Evolutionary conservation across 2,113 vertebrate genomes (phyloP).

Genomic region (Seriola quinqueradiata): DNA sequence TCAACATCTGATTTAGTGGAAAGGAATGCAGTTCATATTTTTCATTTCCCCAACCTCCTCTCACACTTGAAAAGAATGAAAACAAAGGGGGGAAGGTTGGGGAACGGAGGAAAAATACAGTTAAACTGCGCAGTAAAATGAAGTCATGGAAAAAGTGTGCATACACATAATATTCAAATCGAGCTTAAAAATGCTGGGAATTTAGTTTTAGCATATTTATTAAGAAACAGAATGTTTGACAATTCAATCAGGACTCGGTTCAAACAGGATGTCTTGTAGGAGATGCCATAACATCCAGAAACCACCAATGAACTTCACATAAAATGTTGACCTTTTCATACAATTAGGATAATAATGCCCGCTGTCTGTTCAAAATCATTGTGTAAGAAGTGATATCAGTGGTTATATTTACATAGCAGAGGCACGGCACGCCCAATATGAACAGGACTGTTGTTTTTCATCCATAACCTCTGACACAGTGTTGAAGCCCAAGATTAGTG

Average conservation of each 20-base stretch:
- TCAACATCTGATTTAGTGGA: constrained; percentile 58
- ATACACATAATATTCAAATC: not conserved
- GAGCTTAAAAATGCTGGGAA: not conserved
- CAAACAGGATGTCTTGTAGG: not conserved
- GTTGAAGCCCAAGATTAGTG: not conserved
- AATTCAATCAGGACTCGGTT: not conserved
- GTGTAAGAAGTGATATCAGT: not conserved
- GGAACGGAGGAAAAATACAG: not conserved
- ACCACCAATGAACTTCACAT: not conserved
- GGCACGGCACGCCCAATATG: not conserved
- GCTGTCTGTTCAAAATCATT: not conserved
- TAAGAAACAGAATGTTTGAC: not conserved
- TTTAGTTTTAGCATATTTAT: not conserved
- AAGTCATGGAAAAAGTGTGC: not conserved
- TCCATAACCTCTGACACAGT: not conserved
- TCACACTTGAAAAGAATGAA: constrained; percentile 48
- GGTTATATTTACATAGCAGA: not conserved
- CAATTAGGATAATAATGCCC: not conserved
- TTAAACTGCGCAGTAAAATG: constrained; percentile 3
- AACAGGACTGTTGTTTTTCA: not conserved
- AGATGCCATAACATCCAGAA: not conserved
- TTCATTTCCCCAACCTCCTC: constrained; percentile 39
- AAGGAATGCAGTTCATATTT: constrained; percentile 60
- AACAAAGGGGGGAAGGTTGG: constrained; percentile 19
- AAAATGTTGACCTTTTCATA: not conserved